Conservation (phyloP, 2,888 invertebrate genomes). For the Lordiphosa fenestrarum region DNA sequence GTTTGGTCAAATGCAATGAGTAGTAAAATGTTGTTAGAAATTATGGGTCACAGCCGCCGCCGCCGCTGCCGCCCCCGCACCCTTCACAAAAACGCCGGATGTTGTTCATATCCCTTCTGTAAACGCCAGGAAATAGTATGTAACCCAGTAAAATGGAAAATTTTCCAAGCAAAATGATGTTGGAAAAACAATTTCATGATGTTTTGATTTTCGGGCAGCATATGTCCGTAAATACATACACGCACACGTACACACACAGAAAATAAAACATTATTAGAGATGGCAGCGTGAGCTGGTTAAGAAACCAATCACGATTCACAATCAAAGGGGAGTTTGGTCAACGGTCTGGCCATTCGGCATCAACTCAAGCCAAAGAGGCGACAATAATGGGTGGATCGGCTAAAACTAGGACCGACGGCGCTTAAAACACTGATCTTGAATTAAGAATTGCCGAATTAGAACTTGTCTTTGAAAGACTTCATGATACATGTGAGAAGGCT, state of each 20-base stretch:
- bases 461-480: too few relatives aligned
- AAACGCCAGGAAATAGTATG: constrained; percentile 75
- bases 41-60: constrained; percentile 48
- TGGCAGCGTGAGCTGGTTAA: too few relatives aligned
- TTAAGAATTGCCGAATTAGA: too few relatives aligned
- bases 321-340: too few relatives aligned
- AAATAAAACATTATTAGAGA: not conserved
- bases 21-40: constrained; percentile 73
- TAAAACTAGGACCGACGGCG: too few relatives aligned
- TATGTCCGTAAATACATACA: constrained; percentile 56
- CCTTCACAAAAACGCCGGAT: constrained; percentile 61
- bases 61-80: not conserved
- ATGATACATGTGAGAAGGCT: too few relatives aligned
- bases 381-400: too few relatives aligned
- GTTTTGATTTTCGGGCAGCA: constrained; percentile 66
- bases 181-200: constrained; percentile 75
- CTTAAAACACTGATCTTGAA: too few relatives aligned
- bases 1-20: constrained; percentile 73
- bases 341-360: too few relatives aligned
- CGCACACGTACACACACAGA: constrained; percentile 8
- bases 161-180: constrained; percentile 56
- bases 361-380: too few relatives aligned
- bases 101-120: constrained; percentile 77
- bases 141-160: constrained; percentile 37
- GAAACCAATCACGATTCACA: too few relatives aligned